Conservation (phyloP, 2,797 vertebrate genomes). For the Neosalanx taihuensis region DNA sequence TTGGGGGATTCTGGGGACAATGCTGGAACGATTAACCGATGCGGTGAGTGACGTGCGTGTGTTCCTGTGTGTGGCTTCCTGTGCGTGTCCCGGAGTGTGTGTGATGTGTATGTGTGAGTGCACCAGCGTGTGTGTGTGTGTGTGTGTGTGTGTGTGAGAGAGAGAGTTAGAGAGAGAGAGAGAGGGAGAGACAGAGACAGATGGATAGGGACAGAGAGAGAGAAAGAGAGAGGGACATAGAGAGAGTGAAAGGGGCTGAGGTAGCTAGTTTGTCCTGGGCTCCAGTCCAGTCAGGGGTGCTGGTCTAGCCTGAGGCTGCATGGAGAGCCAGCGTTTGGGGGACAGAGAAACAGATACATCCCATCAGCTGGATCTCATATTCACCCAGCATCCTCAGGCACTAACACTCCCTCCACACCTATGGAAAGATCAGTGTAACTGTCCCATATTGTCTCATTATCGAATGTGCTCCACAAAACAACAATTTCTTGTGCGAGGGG, state of each 20-base stretch:
- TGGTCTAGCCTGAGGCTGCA: not conserved
- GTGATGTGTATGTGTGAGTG: conserved; percentile 8
- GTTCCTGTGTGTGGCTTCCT: conserved; percentile 6
- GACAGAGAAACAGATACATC: not conserved
- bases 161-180: not conserved
- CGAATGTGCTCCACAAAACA: not conserved
- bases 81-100: conserved; percentile 5
- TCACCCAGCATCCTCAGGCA: not conserved
- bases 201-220: no score
- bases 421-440: not conserved
- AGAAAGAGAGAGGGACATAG: no score
- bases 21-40: conserved; percentile 54
- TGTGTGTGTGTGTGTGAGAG: conserved; percentile 6
- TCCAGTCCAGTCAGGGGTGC: conserved; percentile 48
- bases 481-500: no score
- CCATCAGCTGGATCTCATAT: not conserved
- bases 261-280: conserved; percentile 52
- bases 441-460: not conserved
- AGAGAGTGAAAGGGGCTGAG: conserved; percentile 33
- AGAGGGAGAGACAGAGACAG: conserved; percentile 28
- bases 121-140: conserved; percentile 6
- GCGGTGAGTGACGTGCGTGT: not conserved
- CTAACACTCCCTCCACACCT: not conserved
- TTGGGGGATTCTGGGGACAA: conserved; percentile 51
- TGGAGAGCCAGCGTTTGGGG: not conserved